Conservation (phyloP, 1,140 invertebrate genomes). For the Tribolium castaneum region DNA sequence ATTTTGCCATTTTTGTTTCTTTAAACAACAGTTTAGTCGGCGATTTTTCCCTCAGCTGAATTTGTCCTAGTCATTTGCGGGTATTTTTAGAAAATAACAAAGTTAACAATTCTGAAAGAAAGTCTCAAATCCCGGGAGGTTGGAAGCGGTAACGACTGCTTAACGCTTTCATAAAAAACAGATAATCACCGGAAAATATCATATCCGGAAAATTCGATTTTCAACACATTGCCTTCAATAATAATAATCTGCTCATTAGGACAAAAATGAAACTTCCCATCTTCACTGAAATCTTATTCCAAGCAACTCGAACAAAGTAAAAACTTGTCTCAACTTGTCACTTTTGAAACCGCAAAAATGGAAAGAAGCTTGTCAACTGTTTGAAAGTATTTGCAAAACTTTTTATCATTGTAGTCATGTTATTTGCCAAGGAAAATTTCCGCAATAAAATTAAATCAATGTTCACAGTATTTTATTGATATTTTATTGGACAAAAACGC, state of each 20-base stretch:
- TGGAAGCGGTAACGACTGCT: not conserved
- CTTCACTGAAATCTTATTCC: not conserved
- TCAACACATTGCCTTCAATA: not conserved
- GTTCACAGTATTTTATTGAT: not conserved
- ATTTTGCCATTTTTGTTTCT: constrained; percentile 21
- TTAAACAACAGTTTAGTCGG: constrained; percentile 9
- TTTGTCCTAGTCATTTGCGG: not conserved
- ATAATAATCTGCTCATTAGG: not conserved
- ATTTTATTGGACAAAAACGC: not conserved
- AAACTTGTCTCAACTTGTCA: not conserved
- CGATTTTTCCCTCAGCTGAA: not conserved
- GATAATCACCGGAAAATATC: not conserved
- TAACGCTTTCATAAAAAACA: not conserved
- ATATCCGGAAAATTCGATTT: not conserved
- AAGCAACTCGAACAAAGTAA: not conserved
- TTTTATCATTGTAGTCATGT: not conserved
- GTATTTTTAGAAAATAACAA: constrained; percentile 7
- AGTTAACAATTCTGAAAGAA: not conserved
- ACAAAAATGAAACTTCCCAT: not conserved
- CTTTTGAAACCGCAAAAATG: not conserved
- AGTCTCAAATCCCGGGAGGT: not conserved
- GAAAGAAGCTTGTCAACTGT: not conserved
- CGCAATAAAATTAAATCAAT: not conserved
- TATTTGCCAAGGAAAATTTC: not conserved
- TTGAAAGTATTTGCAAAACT: not conserved